Conservation (phyloP, 1,140 invertebrate species). For the Cotesia glomerata region DNA sequence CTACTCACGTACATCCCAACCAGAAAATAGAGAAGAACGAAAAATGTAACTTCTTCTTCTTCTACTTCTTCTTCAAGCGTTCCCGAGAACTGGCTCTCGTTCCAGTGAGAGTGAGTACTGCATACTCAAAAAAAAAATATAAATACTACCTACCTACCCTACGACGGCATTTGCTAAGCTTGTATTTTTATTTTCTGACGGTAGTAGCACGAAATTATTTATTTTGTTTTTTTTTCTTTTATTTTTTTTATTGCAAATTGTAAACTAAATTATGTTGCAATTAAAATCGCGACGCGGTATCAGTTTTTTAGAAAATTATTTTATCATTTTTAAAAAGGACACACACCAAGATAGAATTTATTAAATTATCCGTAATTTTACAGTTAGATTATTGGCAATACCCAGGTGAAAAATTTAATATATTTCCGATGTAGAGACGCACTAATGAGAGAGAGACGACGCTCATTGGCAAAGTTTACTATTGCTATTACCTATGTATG, state of each 20-base stretch:
- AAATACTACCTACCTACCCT: too few species aligned
- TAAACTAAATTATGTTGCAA: too few species aligned
- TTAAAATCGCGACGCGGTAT: too few species aligned
- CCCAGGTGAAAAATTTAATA: constrained; percentile 14
- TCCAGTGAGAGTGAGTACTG: constrained; percentile 17
- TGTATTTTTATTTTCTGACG: too few species aligned
- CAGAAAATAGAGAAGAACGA: background rate
- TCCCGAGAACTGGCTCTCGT: constrained; percentile 2
- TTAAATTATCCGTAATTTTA: background rate
- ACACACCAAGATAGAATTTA: constrained; percentile 2
- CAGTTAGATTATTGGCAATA: background rate
- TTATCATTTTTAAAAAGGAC: background rate
- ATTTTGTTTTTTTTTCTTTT: too few species aligned
- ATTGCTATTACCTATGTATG: too few species aligned
- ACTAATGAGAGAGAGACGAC: constrained; percentile 32
- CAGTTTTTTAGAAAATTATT: too few species aligned
- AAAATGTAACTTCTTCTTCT: background rate
- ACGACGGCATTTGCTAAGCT: too few species aligned
- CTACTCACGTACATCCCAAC: background rate
- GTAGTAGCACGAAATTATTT: too few species aligned
- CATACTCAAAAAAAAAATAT: background rate
- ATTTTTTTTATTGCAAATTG: too few species aligned
- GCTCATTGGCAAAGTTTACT: constrained; percentile 25
- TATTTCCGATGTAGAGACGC: constrained; percentile 37
- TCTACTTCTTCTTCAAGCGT: background rate